Evolutionary conservation across 2,113 vertebrate genomes (phyloP).

Genomic region (Peucedramus taeniatus): DNA sequence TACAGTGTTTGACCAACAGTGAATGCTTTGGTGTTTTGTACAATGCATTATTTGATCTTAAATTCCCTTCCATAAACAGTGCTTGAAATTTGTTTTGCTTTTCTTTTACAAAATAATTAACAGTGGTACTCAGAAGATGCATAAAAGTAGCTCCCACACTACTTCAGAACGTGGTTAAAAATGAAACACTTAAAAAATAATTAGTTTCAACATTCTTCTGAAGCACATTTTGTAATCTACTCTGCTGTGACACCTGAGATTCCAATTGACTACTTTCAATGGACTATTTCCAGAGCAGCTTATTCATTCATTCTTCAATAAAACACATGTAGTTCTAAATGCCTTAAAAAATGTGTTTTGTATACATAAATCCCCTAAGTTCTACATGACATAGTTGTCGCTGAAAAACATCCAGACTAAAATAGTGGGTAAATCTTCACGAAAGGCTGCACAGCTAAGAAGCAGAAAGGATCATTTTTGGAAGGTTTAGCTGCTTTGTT

Average conservation of each 20-base stretch:
- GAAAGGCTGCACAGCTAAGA: neutral
- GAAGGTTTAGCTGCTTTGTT: neutral
- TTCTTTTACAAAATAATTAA: neutral
- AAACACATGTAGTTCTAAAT: constrained; percentile 4
- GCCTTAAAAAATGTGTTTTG: constrained; percentile 20
- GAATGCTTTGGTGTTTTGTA: constrained; percentile 37
- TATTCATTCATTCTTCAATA: constrained; percentile 18
- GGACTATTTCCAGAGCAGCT: neutral
- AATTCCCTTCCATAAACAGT: neutral
- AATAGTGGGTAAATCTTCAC: neutral
- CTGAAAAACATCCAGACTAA: neutral
- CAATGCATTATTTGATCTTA: constrained; percentile 3
- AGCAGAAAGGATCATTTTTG: neutral
- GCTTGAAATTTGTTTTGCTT: neutral
- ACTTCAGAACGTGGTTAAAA: neutral
- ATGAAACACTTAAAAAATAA: neutral
- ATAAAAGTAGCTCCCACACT: neutral
- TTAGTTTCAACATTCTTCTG: neutral
- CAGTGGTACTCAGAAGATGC: neutral
- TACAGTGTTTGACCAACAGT: neutral
- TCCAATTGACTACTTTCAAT: neutral
- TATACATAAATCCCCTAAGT: neutral
- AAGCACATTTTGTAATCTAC: neutral
- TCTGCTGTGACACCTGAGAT: constrained; percentile 3
- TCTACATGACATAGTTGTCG: neutral